Conservation (phyloP, 92 coral and sea anemone species). For the Pocillopora grandis region DNA sequence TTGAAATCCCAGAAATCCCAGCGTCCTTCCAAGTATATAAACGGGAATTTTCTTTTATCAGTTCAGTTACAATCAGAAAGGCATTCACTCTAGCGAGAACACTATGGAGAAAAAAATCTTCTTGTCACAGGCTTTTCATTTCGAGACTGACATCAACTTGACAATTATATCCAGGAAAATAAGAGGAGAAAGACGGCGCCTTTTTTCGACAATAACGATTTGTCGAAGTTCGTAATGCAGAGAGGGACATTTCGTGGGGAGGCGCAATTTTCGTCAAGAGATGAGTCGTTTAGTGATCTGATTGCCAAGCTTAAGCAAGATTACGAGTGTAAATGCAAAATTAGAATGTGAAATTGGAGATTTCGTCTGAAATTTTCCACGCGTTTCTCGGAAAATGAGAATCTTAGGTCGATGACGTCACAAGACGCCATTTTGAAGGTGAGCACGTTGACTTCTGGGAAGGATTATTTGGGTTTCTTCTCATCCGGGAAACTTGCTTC, state of each 20-base stretch:
- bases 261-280: not conserved
- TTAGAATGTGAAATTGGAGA: constrained; percentile 10
- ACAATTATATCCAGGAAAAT: not conserved
- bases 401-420: constrained; percentile 36
- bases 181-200: not conserved
- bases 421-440: constrained; percentile 33
- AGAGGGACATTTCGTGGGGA: constrained; percentile 11
- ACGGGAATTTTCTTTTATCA: not conserved
- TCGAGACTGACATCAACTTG: not conserved
- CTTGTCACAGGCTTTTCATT: not conserved
- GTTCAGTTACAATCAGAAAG: not conserved
- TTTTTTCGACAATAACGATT: not conserved
- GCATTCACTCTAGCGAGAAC: not conserved
- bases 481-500: constrained; percentile 88
- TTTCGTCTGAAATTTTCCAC: constrained; percentile 28
- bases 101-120: no score
- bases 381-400: constrained; percentile 11
- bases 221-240: constrained; percentile 14
- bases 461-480: constrained; percentile 50
- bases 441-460: constrained; percentile 54
- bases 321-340: not conserved
- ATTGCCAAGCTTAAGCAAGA: constrained; percentile 16
- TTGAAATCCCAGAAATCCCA: constrained; percentile 36
- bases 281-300: not conserved
- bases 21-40: constrained; percentile 30